Base-by-base conservation (phyloP, 2,797 vertebrate genomes). In the Enteromius anoplus region DNA sequence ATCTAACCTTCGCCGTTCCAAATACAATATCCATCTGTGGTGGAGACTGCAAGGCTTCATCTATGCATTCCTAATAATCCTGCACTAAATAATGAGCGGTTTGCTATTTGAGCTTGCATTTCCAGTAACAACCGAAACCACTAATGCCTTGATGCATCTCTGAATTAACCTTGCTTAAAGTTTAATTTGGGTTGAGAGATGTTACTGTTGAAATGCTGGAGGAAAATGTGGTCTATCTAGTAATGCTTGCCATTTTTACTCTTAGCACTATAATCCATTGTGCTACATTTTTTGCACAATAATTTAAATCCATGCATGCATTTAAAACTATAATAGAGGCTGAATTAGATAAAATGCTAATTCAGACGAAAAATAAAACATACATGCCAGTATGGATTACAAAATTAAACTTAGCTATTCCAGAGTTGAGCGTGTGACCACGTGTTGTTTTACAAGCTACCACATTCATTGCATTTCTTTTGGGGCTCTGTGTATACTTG, bases 91-190 rank as follows among this genome's bases (percentile, higher is more conserved):
- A 75, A 53, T 53, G 73, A 76, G 81, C 12, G 64, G 64, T 82
- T 55, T 55, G 62, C 49, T 58, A 68, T 75, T 64, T 5, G 1
- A 37, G 69, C 68, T 5, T 37, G 68, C 29, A n/a, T 76, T 76
- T 76, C 81, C 81, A 76, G 81, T 76, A 69, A 83, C 62, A 23
- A 37, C 15, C 21, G 19, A 76, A 83, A 60, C 72, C 81, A 69
- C 81, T 68, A 82, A 82, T 81, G 69, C 2, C 45, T 7, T 32
- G 42, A 81, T 51, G 60, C 32, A 75, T 82, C 15, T 53, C 32
- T 40, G 32, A 82, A 66, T n/a, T 2, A 75, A 42, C 14, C 65
- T 37, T 21, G 55, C 53, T 78, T 49, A 1, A 9, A 32, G 8
- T 29, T 75, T 75, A 0, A 34, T 12, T 47, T 15, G 68, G 17